Evolutionary conservation across 2,888 invertebrate species (phyloP).

Genomic region (Camptogramma bilineatum): DNA sequence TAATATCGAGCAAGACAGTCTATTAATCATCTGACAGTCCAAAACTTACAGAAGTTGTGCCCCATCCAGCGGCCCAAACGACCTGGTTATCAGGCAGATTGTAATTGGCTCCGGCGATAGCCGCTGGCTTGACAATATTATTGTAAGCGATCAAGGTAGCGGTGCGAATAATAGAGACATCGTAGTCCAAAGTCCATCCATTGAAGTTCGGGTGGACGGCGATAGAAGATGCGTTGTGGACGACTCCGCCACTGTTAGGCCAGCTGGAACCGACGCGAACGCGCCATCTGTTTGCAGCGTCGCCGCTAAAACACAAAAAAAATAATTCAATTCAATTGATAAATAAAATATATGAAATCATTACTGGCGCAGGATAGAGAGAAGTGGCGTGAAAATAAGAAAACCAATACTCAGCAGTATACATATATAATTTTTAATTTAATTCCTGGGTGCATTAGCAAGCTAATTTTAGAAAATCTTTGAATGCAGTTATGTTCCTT

Average conservation of each 20-base stretch:
- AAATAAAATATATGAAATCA: too few relatives aligned
- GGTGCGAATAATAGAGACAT: conserved; percentile 55
- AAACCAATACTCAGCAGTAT: too few relatives aligned
- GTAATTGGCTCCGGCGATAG: conserved; percentile 54
- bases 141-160: conserved; percentile 36
- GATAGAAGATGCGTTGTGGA: conserved; percentile 41
- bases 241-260: conserved; percentile 59
- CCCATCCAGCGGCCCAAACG: conserved; percentile 69
- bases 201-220: conserved; percentile 63
- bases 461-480: too few relatives aligned
- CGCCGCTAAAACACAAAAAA: conserved; percentile 44
- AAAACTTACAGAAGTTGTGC: conserved; percentile 55
- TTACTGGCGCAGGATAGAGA: too few relatives aligned
- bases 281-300: conserved; percentile 51
- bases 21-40: too few relatives aligned
- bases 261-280: conserved; percentile 58
- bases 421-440: too few relatives aligned
- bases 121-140: conserved; percentile 34
- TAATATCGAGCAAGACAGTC: too few relatives aligned
- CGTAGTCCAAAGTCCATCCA: conserved; percentile 48
- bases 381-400: too few relatives aligned
- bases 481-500: too few relatives aligned
- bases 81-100: conserved; percentile 53
- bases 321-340: background rate
- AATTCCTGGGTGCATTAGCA: too few relatives aligned